phyloP scores from a whole-genome alignment of 2,888 invertebrate genomes.

The Monoplex corrugatus region DNA sequence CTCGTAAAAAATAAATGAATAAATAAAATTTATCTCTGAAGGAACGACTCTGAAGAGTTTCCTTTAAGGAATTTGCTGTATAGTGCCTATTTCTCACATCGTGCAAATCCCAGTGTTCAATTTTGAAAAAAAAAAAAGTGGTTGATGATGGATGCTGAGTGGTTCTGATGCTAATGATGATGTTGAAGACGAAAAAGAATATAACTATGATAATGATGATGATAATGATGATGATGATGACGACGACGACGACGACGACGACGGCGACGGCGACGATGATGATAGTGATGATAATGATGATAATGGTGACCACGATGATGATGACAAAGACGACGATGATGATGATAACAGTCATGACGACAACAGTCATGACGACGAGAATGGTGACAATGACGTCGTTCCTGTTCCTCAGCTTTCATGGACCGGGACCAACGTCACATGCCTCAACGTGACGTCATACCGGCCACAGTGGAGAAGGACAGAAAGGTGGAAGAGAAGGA shows the following conservation, averaged over 20 bases:
- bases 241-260: not conserved
- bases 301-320: not conserved
- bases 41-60: not conserved
- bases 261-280: not conserved
- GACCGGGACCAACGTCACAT: slow-evolving; percentile 6
- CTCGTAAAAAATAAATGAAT: too few relatives aligned
- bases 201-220: not conserved
- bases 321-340: not conserved
- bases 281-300: not conserved
- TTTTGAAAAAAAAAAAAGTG: too few relatives aligned
- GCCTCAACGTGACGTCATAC: slow-evolving; percentile 15
- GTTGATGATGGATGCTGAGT: too few relatives aligned
- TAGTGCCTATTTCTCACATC: too few relatives aligned
- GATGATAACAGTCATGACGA: not conserved
- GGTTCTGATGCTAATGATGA: too few relatives aligned
- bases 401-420: not conserved
- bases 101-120: too few relatives aligned
- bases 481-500: slow-evolving; percentile 17
- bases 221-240: not conserved
- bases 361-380: not conserved
- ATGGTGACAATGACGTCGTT: not conserved
- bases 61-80: too few relatives aligned
- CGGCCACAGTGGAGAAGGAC: slow-evolving; percentile 20
- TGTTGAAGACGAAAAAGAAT: too few relatives aligned
- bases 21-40: not conserved